Conservation (phyloP, 2,888 invertebrate species). For the Unio delphinus region DNA sequence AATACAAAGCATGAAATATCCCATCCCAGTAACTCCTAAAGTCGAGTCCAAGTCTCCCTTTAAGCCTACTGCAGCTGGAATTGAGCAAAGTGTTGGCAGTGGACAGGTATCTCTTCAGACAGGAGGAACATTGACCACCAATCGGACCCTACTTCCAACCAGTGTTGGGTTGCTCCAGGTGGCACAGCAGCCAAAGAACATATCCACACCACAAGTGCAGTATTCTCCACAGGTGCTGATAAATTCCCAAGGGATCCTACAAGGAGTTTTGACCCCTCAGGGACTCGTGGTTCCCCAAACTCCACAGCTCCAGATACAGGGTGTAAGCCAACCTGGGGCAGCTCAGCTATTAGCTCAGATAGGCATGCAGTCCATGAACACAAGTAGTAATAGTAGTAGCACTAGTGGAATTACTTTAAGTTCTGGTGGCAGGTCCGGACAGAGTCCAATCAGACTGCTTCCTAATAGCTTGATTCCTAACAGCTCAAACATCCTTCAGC, state of each 20-base stretch:
- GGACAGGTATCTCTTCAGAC: too few species aligned
- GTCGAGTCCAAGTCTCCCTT: slow-evolving; percentile 9
- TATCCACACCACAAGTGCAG: background rate
- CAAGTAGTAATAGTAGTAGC: too few species aligned
- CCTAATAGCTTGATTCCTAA: too few species aligned
- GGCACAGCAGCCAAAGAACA: background rate
- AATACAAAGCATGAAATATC: slow-evolving; percentile 63
- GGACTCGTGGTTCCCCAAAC: slow-evolving; percentile 38
- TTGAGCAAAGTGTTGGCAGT: too few species aligned
- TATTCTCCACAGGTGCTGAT: slow-evolving; percentile 31
- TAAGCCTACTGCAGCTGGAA: too few species aligned
- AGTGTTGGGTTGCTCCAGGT: background rate
- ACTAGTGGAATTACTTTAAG: too few species aligned
- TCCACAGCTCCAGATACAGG: background rate
- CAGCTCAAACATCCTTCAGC: too few species aligned
- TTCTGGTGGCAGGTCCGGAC: too few species aligned
- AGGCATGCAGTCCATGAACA: slow-evolving; percentile 1
- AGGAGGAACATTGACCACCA: background rate
- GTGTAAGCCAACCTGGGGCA: slow-evolving; percentile 5
- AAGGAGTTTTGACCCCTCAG: slow-evolving; percentile 51
- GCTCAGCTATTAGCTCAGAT: slow-evolving; percentile 13
- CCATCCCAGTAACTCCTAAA: slow-evolving; percentile 58
- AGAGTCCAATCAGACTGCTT: too few species aligned
- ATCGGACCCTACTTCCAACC: slow-evolving; percentile 4
- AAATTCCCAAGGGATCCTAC: slow-evolving; percentile 43